These are phyloP conservation scores for Bombyx mandarina DNA, from an alignment of 1,140 invertebrate species.

Conservation along the genomic window DNA sequence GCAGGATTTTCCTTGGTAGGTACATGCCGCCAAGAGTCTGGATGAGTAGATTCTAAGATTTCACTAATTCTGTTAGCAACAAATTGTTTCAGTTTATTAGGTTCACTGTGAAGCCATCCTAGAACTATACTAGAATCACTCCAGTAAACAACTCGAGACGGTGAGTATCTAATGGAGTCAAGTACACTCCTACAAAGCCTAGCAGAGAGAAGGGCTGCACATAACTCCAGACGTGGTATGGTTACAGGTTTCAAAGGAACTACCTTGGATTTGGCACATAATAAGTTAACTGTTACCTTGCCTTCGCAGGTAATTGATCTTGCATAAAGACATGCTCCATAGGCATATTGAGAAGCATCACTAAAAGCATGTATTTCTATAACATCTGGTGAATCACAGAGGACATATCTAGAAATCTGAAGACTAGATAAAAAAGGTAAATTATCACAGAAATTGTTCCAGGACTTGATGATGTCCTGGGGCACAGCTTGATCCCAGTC, in stretches of 20 bases:
- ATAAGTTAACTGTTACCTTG: slow-evolving; percentile 7
- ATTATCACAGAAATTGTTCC: slow-evolving; percentile 11
- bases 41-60: slow-evolving; percentile 28
- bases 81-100: slow-evolving; percentile 37
- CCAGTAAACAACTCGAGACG: slow-evolving; percentile 13
- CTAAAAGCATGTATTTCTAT: slow-evolving; percentile 13
- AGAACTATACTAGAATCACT: slow-evolving; percentile 51
- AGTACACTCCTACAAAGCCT: neutral
- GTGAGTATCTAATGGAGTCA: slow-evolving; percentile 2
- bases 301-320: slow-evolving; percentile 2
- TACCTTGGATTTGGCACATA: slow-evolving; percentile 33
- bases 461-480: slow-evolving; percentile 3
- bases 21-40: slow-evolving; percentile 21
- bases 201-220: slow-evolving; percentile 14
- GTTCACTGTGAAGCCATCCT: slow-evolving; percentile 33
- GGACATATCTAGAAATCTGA: slow-evolving; percentile 6
- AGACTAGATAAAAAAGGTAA: slow-evolving; percentile 5
- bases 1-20: slow-evolving; percentile 19
- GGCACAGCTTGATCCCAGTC: slow-evolving; percentile 26
- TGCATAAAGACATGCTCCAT: slow-evolving; percentile 16
- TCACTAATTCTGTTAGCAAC: slow-evolving; percentile 42
- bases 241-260: slow-evolving; percentile 32
- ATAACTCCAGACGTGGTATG: slow-evolving; percentile 34
- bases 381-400: neutral
- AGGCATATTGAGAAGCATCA: slow-evolving; percentile 13